Percentiles rank a stretch among this genome's conserved stretches.
These are phyloP conservation scores for Chironomus riparius DNA, from an alignment of 2,888 invertebrate species.

Conservation along the genomic window DNA sequence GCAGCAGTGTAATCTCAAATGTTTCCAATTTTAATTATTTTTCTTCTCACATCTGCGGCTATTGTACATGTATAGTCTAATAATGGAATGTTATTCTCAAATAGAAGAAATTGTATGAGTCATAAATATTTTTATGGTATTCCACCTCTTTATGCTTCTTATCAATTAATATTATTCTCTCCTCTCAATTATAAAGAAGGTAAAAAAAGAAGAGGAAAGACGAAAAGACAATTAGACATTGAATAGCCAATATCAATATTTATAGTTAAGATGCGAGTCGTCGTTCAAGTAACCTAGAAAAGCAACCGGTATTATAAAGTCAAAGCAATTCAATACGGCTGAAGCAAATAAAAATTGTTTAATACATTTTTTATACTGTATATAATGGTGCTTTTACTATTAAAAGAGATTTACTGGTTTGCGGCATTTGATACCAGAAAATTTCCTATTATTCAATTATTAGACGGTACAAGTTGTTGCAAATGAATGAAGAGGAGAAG, in stretches of 20 bases:
- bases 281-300: constrained; percentile 13
- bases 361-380: neutral
- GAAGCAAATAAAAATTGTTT: neutral
- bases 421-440: constrained; percentile 9
- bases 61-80: no score
- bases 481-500: neutral
- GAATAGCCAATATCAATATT: constrained; percentile 4
- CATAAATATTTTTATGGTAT: neutral
- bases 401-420: constrained; percentile 15
- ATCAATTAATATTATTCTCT: neutral
- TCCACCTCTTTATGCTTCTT: neutral
- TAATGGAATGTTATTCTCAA: neutral
- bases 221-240: neutral
- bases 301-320: neutral
- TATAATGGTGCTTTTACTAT: neutral
- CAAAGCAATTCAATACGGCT: neutral
- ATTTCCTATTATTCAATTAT: constrained; percentile 14
- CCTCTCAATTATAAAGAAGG: neutral
- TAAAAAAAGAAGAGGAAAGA: neutral
- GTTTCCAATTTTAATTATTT: no score
- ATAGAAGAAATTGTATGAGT: neutral
- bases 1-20: no score
- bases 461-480: neutral
- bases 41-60: no score
- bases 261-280: neutral